Evolutionary conservation across 2,113 vertebrate species (phyloP).

Genomic region (Pristiophorus japonicus): DNA sequence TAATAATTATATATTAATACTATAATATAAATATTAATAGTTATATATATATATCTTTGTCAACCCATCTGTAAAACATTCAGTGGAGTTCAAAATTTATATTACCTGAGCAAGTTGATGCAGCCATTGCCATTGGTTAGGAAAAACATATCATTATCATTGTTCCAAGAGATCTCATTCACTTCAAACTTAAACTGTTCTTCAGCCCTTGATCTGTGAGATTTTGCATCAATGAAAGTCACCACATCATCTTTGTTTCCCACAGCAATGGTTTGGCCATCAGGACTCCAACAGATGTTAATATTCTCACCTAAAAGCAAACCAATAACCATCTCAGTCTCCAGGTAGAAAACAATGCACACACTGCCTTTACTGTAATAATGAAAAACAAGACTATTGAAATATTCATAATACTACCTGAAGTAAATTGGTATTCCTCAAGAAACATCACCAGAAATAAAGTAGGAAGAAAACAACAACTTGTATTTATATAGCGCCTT

Average conservation of each 20-base stretch:
- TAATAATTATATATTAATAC: no score
- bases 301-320: slow-evolving; percentile 82
- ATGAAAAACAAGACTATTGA: neutral
- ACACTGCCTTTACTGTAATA: neutral
- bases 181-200: slow-evolving; percentile 98
- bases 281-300: slow-evolving; percentile 98
- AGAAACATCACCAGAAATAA: neutral
- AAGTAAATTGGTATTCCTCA: neutral
- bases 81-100: neutral
- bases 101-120: slow-evolving; percentile 92
- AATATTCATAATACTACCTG: neutral
- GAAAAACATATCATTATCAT: slow-evolving; percentile 97
- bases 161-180: slow-evolving; percentile 99
- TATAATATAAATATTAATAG: neutral
- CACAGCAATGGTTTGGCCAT: slow-evolving; percentile 93
- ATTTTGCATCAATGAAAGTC: slow-evolving; percentile 94
- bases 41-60: neutral
- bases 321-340: slow-evolving; percentile 1
- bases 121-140: slow-evolving; percentile 95
- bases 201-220: slow-evolving; percentile 83
- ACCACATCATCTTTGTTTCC: slow-evolving; percentile 99
- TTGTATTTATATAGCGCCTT: no score
- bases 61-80: neutral
- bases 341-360: neutral
- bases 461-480: neutral